A percentile compares a stretch with the other conserved stretches of the same genome.
Evolutionary conservation across 2,888 invertebrate species (phyloP).

Genomic region (Caradrina clavipalpis): DNA sequence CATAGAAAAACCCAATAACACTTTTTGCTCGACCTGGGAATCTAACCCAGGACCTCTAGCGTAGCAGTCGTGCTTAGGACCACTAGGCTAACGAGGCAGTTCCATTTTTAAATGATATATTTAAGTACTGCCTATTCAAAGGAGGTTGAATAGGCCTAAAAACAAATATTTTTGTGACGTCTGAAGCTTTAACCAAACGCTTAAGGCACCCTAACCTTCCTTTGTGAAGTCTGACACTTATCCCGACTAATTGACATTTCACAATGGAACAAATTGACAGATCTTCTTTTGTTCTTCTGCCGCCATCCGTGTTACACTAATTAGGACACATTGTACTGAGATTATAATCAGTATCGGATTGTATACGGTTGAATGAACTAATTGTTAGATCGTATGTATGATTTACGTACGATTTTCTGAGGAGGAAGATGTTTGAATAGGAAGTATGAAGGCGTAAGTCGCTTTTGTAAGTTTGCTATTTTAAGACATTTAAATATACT

Average conservation of each 20-base stretch:
- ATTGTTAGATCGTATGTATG: slow-evolving; percentile 30
- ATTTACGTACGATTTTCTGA: slow-evolving; percentile 1
- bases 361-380: slow-evolving; percentile 21
- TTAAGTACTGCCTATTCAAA: too few relatives aligned
- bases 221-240: too few relatives aligned
- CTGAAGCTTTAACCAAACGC: too few relatives aligned
- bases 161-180: too few relatives aligned
- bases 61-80: too few relatives aligned
- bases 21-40: too few relatives aligned
- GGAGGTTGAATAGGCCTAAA: too few relatives aligned
- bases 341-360: slow-evolving; percentile 30
- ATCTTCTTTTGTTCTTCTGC: slow-evolving; percentile 29
- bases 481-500: neutral
- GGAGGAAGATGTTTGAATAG: neutral
- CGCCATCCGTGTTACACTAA: slow-evolving; percentile 27
- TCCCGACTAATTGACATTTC: slow-evolving; percentile 47
- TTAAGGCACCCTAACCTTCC: too few relatives aligned
- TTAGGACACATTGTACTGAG: slow-evolving; percentile 38
- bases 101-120: too few relatives aligned
- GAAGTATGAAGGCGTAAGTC: neutral
- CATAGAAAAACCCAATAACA: too few relatives aligned
- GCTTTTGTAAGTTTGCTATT: neutral
- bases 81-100: too few relatives aligned
- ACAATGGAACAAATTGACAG: slow-evolving; percentile 43
- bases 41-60: too few relatives aligned